phyloP scores from a whole-genome alignment of 2,888 invertebrate genomes.

The Cephus spinipes region DNA sequence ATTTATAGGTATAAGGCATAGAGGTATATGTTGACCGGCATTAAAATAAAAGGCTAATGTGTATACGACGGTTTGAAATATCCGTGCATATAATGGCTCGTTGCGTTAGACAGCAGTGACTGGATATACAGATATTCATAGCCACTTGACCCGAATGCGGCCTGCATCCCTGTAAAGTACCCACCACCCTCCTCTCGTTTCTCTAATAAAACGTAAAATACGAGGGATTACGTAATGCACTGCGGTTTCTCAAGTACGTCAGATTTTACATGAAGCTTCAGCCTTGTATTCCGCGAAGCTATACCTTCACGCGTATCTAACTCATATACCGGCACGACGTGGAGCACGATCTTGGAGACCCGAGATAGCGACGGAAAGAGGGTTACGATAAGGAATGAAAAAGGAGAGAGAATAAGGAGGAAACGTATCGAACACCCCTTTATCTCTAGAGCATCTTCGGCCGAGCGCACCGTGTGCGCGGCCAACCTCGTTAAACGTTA shows the following conservation, averaged over 20 bases:
- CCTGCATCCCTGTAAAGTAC: constrained; percentile 10
- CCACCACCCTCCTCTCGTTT: neutral
- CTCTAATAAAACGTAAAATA: constrained; percentile 16
- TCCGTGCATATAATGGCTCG: neutral
- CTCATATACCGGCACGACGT: neutral
- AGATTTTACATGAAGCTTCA: neutral
- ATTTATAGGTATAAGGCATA: neutral
- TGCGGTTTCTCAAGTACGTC: neutral
- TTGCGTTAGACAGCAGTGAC: constrained; percentile 26
- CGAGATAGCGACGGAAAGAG: neutral
- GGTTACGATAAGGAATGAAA: neutral
- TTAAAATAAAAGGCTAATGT: neutral
- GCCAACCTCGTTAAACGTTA: neutral
- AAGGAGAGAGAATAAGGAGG: neutral
- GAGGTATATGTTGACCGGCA: neutral
- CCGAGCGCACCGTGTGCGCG: neutral
- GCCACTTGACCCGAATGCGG: constrained; percentile 49
- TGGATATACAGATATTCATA: constrained; percentile 48
- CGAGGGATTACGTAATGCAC: neutral
- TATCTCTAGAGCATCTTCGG: neutral
- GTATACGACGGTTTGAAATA: neutral
- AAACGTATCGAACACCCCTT: neutral
- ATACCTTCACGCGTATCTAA: neutral
- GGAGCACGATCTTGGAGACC: neutral
- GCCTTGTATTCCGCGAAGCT: too few relatives aligned